These are phyloP conservation scores for Aptenodytes forsteri DNA, from an alignment of 2,113 vertebrate genomes.

Conservation along the genomic window DNA sequence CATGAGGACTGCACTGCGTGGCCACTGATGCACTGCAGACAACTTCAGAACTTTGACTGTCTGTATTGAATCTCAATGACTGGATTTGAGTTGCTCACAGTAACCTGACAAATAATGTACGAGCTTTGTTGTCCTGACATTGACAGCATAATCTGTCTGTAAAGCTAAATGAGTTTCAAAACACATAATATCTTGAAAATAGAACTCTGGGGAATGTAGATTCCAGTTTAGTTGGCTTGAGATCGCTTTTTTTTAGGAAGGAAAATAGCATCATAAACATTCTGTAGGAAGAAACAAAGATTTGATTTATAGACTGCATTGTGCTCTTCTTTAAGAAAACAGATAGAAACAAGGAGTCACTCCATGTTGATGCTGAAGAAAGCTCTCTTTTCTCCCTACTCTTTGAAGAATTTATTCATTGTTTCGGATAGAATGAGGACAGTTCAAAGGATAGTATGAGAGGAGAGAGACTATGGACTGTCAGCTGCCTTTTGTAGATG, in stretches of 20 bases:
- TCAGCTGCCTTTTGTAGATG: not conserved
- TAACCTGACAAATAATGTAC: not conserved
- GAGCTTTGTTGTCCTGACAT: not conserved
- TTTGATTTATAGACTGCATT: not conserved
- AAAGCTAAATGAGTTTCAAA: not conserved
- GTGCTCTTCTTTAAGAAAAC: not conserved
- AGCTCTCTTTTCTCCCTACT: not conserved
- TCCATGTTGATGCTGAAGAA: not conserved
- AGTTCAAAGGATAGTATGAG: not conserved
- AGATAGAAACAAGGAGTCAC: not conserved
- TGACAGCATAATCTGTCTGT: not conserved
- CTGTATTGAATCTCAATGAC: not conserved
- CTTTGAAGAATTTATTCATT: not conserved
- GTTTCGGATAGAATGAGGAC: not conserved
- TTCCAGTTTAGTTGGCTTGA: not conserved
- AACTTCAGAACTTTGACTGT: not conserved
- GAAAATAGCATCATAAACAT: not conserved
- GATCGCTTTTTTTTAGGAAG: not conserved
- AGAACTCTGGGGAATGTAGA: not conserved
- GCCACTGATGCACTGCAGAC: not conserved
- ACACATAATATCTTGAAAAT: not conserved
- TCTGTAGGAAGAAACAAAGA: not conserved
- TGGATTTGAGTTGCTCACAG: not conserved
- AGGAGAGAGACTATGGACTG: not conserved
- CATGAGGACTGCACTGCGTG: not conserved